phyloP scores from a whole-genome alignment of 2,113 vertebrate genomes.

The Herpetotheres cachinnans region DNA sequence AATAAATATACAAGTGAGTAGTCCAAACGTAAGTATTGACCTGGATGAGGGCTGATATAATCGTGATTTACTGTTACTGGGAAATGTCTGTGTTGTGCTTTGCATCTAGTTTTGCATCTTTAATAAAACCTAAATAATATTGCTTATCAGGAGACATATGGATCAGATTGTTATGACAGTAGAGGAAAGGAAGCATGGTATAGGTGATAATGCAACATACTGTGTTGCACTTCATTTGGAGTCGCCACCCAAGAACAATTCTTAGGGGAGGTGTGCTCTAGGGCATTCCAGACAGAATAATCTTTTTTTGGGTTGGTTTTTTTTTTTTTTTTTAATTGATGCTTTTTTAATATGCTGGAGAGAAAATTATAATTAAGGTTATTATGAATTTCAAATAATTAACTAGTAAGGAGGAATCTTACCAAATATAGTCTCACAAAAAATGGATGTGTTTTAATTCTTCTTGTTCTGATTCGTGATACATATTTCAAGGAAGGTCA shows the following conservation, averaged over 20 bases:
- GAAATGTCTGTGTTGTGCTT: neutral
- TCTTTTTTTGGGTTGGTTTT: neutral
- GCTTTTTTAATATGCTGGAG: neutral
- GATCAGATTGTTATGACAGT: neutral
- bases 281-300: neutral
- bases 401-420: neutral
- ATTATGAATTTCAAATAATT: neutral
- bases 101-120: neutral
- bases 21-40: neutral
- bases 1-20: neutral
- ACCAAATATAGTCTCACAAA: neutral
- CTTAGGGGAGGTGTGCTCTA: neutral
- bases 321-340: neutral
- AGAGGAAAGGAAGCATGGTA: neutral
- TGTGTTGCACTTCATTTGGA: neutral
- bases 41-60: neutral
- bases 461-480: neutral
- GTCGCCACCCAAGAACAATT: neutral
- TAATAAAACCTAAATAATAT: neutral
- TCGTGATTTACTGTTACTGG: neutral
- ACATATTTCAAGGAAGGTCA: neutral
- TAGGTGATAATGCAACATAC: neutral
- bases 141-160: neutral
- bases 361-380: neutral
- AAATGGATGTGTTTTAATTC: neutral